A percentile compares a stretch with the other conserved stretches of the same genome.
Conservation (phyloP, 2,888 invertebrate species). For the Zele albiditarsus region DNA sequence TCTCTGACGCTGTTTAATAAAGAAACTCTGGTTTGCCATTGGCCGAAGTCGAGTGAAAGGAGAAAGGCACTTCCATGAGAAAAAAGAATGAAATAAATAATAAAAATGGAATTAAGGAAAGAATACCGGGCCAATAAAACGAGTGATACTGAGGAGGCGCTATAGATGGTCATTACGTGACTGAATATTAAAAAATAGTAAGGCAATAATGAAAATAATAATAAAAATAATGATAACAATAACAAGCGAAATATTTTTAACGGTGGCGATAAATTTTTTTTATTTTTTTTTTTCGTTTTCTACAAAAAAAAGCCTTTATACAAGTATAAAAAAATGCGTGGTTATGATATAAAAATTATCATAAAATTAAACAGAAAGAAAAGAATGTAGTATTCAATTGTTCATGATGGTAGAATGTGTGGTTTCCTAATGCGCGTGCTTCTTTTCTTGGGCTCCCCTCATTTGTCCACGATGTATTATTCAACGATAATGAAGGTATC, state of each 20-base stretch:
- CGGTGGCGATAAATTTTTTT: constrained; percentile 72
- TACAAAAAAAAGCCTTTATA: constrained; percentile 71
- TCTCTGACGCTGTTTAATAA: background rate
- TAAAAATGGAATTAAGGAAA: background rate
- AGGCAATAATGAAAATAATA: background rate
- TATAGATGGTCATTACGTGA: constrained; percentile 10
- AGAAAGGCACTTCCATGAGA: constrained; percentile 62
- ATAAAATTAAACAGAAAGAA: constrained; percentile 64
- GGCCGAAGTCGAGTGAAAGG: constrained; percentile 65
- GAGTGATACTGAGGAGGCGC: constrained; percentile 40
- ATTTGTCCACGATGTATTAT: constrained; percentile 2
- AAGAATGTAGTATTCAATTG: constrained; percentile 31
- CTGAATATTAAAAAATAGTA: constrained; percentile 14
- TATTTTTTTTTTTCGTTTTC: constrained; percentile 66
- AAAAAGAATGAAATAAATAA: constrained; percentile 28
- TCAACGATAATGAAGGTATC: background rate
- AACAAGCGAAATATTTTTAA: constrained; percentile 52
- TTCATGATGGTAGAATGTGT: constrained; percentile 42
- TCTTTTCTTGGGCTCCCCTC: constrained; percentile 9
- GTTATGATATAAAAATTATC: constrained; percentile 61
- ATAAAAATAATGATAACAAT: constrained; percentile 10
- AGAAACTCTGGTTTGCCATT: constrained; percentile 35
- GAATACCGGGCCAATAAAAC: constrained; percentile 34
- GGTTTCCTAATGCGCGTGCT: background rate
- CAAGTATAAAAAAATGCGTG: constrained; percentile 71